These are phyloP conservation scores for Melitaea athalia DNA, from an alignment of 2,888 invertebrate genomes.

Conservation along the genomic window DNA sequence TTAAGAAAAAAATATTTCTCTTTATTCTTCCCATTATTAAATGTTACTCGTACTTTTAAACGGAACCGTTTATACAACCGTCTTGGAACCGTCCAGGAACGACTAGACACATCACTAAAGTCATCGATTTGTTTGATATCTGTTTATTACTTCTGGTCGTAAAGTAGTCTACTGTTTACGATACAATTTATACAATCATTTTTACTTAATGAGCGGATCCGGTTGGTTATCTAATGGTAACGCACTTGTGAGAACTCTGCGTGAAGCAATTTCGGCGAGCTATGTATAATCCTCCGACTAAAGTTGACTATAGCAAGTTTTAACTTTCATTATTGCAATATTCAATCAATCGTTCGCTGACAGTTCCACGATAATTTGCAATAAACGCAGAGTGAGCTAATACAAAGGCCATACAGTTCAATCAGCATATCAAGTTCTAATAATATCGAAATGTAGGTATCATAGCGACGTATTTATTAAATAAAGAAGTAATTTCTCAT, in stretches of 20 bases:
- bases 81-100: constrained; percentile 46
- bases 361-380: not conserved
- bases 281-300: not conserved
- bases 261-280: constrained; percentile 24
- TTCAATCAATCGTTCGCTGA: not conserved
- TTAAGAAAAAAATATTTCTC: not conserved
- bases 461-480: constrained; percentile 16
- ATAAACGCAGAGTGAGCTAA: not conserved
- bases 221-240: constrained; percentile 76
- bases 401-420: constrained; percentile 3
- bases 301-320: not conserved
- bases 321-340: not conserved
- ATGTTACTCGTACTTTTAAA: constrained; percentile 30
- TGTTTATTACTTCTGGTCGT: constrained; percentile 78
- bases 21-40: not conserved
- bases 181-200: constrained; percentile 77
- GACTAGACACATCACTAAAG: constrained; percentile 62
- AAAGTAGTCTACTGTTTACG: constrained; percentile 74
- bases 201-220: constrained; percentile 77
- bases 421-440: not conserved
- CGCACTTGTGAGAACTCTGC: constrained; percentile 69
- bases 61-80: constrained; percentile 23
- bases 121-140: constrained; percentile 66
- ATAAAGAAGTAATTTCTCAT: constrained; percentile 28
- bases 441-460: not conserved